Percentiles rank a stretch among this genome's conserved stretches.
Evolutionary conservation across 2,113 vertebrate genomes (phyloP).

Genomic region (Macrotus californicus): DNA sequence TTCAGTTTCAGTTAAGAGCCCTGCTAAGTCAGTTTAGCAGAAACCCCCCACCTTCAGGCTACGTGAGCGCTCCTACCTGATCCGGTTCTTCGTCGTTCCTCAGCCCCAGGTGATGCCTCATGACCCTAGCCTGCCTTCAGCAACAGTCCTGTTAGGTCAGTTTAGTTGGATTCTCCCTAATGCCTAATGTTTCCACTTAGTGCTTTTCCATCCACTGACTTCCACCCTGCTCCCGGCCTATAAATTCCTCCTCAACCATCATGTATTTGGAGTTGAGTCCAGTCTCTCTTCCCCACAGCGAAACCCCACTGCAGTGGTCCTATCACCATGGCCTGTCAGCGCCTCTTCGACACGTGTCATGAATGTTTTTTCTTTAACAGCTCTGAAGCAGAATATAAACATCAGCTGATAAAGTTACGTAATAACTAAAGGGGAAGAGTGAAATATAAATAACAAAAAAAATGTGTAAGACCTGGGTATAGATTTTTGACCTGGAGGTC

Average conservation of each 20-base stretch:
- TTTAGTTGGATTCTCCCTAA: background rate
- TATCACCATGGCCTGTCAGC: background rate
- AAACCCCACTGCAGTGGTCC: background rate
- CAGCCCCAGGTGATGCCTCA: background rate
- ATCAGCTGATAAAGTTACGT: background rate
- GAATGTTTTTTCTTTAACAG: background rate
- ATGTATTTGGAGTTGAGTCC: background rate
- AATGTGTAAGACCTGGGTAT: background rate
- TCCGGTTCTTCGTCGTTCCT: background rate
- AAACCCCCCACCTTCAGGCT: background rate
- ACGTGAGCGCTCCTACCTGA: background rate
- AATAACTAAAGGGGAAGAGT: background rate
- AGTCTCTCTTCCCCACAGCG: background rate
- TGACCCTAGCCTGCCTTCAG: background rate
- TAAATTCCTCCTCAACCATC: background rate
- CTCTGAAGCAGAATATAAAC: slow-evolving; percentile 1
- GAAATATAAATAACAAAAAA: background rate
- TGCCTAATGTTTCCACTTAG: background rate
- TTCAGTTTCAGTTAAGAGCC: background rate
- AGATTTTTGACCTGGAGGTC: background rate
- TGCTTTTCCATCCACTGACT: background rate
- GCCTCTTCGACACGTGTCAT: background rate
- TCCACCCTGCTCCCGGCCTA: background rate
- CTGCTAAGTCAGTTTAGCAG: background rate
- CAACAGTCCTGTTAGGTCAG: background rate